Conservation (phyloP, 2,888 invertebrate genomes). For the Pyrrhosoma nymphula region DNA sequence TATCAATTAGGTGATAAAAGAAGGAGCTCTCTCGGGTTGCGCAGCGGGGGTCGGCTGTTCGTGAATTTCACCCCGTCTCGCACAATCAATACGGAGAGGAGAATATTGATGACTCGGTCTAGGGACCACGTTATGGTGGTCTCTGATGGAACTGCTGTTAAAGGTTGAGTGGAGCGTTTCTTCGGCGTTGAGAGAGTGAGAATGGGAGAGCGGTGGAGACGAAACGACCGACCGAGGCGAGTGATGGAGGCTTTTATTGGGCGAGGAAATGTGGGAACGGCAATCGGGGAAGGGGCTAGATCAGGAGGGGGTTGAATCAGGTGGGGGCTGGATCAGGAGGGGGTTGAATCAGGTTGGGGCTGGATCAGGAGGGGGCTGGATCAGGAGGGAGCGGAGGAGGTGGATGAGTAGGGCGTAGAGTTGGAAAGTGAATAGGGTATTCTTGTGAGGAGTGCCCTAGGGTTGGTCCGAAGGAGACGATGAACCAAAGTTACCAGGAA, state of each 20-base stretch:
- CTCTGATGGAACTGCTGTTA: conserved; percentile 12
- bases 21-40: background rate
- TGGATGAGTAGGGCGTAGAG: background rate
- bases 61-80: background rate
- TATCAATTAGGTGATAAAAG: background rate
- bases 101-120: background rate
- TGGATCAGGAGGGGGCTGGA: no score
- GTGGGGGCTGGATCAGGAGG: background rate
- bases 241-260: conserved; percentile 25
- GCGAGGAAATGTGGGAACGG: background rate
- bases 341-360: background rate
- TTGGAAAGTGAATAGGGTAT: no score
- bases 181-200: background rate
- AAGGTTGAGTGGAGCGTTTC: background rate
- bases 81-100: background rate
- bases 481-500: no score
- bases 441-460: background rate
- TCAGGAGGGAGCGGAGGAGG: background rate
- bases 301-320: background rate
- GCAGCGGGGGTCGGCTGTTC: background rate
- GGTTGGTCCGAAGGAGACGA: background rate
- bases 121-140: background rate
- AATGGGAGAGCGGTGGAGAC: background rate
- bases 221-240: background rate
- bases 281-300: background rate